Evolutionary conservation across 2,113 vertebrate species (phyloP).

Genomic region (Halichoeres trimaculatus): DNA sequence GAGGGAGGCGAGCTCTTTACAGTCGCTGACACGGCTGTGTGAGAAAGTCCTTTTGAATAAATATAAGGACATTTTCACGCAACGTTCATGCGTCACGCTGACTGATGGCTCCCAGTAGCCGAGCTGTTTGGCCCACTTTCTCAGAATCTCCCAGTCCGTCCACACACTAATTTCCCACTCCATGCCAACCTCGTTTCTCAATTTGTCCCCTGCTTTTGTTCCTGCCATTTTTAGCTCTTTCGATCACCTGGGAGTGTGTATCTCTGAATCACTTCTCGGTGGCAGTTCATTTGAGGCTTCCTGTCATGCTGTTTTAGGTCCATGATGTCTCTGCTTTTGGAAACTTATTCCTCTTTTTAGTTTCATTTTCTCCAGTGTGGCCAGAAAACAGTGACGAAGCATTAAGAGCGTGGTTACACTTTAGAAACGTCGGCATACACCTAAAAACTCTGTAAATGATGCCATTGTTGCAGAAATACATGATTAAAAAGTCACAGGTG

Average conservation of each 20-base stretch:
- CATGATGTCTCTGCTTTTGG: background rate
- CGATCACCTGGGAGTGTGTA: constrained; percentile 41
- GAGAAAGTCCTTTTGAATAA: constrained; percentile 24
- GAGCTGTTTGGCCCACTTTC: constrained; percentile 74
- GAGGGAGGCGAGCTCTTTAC: constrained; percentile 21
- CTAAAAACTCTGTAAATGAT: too few species aligned
- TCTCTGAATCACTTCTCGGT: constrained; percentile 32
- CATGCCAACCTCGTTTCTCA: constrained; percentile 75
- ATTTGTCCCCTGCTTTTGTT: constrained; percentile 62
- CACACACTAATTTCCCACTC: constrained; percentile 67
- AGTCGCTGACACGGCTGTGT: constrained; percentile 19
- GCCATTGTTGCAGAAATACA: too few species aligned
- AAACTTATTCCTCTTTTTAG: background rate
- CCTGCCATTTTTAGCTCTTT: constrained; percentile 46
- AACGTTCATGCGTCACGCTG: constrained; percentile 59
- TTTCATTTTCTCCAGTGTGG: constrained; percentile 3
- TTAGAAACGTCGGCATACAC: too few species aligned
- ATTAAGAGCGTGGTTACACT: background rate
- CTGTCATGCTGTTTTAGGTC: constrained; percentile 6
- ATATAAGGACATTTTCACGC: constrained; percentile 41
- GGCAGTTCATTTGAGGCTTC: constrained; percentile 17
- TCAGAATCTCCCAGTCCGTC: constrained; percentile 63
- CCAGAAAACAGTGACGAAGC: background rate
- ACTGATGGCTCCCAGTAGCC: constrained; percentile 61
- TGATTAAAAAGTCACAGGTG: too few species aligned